Percentiles rank a stretch among this genome's conserved stretches.
These are phyloP conservation scores for Oryzias dopingdopingensis DNA, from an alignment of 2,797 vertebrate genomes.

Conservation along the genomic window DNA sequence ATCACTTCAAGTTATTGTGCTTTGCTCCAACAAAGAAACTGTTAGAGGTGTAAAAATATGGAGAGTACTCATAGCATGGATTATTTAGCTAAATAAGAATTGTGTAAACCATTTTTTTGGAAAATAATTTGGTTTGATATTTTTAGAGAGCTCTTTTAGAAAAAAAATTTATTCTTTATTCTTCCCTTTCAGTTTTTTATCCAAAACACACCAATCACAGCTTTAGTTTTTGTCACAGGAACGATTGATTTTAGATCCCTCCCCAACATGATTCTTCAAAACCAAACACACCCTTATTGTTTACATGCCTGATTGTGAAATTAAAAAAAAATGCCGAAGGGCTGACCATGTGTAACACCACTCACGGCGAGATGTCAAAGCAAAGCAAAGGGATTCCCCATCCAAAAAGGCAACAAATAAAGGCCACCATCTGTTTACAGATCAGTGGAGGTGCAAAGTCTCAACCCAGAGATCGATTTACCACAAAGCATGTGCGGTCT, in stretches of 20 bases:
- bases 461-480: slow-evolving; percentile 12
- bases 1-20: not conserved
- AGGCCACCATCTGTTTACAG: slow-evolving; percentile 39
- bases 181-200: slow-evolving; percentile 5
- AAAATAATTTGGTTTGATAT: slow-evolving; percentile 2
- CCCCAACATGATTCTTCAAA: not conserved
- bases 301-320: slow-evolving; percentile 25
- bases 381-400: slow-evolving; percentile 3
- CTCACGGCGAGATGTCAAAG: not conserved
- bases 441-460: slow-evolving; percentile 49
- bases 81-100: not conserved
- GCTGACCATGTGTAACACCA: not conserved
- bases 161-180: not conserved
- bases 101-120: not conserved
- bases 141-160: not conserved
- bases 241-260: not conserved
- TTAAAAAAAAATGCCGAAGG: not conserved
- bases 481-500: slow-evolving; percentile 10
- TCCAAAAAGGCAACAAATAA: slow-evolving; percentile 22
- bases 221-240: not conserved
- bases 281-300: not conserved
- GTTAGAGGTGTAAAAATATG: not conserved
- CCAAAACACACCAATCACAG: not conserved
- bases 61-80: not conserved
- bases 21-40: not conserved